Conservation (phyloP, 2,113 vertebrate genomes). For the Buteo buteo region DNA sequence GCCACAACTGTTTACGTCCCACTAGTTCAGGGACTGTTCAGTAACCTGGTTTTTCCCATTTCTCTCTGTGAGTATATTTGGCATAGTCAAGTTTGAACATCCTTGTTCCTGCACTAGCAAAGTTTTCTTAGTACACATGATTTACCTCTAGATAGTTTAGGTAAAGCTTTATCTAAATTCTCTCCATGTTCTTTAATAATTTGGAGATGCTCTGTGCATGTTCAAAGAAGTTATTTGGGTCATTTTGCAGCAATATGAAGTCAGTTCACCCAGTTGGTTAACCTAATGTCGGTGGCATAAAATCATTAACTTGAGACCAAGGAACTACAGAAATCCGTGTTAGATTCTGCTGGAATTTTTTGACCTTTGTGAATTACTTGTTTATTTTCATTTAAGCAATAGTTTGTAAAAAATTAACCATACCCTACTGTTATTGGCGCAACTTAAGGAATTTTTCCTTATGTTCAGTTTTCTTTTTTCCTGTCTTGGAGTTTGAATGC, state of each 20-base stretch:
- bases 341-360: background rate
- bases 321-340: background rate
- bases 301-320: background rate
- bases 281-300: background rate
- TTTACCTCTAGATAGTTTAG: background rate
- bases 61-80: background rate
- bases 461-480: background rate
- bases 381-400: background rate
- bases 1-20: background rate
- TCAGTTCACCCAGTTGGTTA: background rate
- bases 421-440: background rate
- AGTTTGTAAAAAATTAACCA: background rate
- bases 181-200: background rate
- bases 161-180: background rate
- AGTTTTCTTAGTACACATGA: background rate
- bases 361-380: background rate
- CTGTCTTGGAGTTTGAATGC: background rate
- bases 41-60: background rate
- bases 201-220: background rate
- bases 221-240: background rate
- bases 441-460: background rate
- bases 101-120: background rate
- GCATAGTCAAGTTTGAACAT: background rate
- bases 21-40: background rate
- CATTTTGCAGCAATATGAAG: background rate